These are phyloP conservation scores for Brachypterus glaber DNA, from an alignment of 2,888 invertebrate genomes.

Conservation along the genomic window DNA sequence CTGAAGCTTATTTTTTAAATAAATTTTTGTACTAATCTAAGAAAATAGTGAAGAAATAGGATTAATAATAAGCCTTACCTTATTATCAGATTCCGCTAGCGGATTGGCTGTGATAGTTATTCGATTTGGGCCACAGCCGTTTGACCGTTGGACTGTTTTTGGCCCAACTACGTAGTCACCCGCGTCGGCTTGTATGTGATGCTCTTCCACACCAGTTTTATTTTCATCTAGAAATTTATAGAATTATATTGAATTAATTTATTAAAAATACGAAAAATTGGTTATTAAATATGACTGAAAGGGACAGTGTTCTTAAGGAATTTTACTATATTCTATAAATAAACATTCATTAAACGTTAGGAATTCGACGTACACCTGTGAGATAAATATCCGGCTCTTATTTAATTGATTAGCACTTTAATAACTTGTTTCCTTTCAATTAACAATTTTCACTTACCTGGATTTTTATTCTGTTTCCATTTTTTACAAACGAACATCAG, in stretches of 20 bases:
- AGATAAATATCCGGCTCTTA: too few relatives aligned
- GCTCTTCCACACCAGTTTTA: slow-evolving; percentile 35
- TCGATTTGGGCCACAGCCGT: slow-evolving; percentile 36
- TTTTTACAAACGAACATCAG: slow-evolving; percentile 42
- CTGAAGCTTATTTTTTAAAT: neutral
- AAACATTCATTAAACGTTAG: too few relatives aligned
- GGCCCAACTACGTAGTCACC: slow-evolving; percentile 37
- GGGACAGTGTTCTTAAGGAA: too few relatives aligned
- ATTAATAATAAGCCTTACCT: slow-evolving; percentile 44
- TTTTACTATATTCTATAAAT: too few relatives aligned
- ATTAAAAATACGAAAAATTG: too few relatives aligned
- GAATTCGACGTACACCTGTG: too few relatives aligned
- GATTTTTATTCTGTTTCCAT: slow-evolving; percentile 43
- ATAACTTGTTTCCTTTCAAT: too few relatives aligned
- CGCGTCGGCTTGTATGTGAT: slow-evolving; percentile 37
- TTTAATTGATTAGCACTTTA: too few relatives aligned
- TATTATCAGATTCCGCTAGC: slow-evolving; percentile 56
- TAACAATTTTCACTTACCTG: slow-evolving; percentile 25
- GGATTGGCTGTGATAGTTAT: slow-evolving; percentile 72
- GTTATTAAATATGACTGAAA: too few relatives aligned
- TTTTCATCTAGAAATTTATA: slow-evolving; percentile 4
- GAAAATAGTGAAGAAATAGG: slow-evolving; percentile 24
- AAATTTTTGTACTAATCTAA: slow-evolving; percentile 8
- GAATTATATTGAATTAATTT: slow-evolving; percentile 2
- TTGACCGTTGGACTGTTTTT: slow-evolving; percentile 32